A percentile compares a stretch with the other conserved stretches of the same genome.
Conservation (phyloP, 2,113 vertebrate species). For the Cavia porcellus region DNA sequence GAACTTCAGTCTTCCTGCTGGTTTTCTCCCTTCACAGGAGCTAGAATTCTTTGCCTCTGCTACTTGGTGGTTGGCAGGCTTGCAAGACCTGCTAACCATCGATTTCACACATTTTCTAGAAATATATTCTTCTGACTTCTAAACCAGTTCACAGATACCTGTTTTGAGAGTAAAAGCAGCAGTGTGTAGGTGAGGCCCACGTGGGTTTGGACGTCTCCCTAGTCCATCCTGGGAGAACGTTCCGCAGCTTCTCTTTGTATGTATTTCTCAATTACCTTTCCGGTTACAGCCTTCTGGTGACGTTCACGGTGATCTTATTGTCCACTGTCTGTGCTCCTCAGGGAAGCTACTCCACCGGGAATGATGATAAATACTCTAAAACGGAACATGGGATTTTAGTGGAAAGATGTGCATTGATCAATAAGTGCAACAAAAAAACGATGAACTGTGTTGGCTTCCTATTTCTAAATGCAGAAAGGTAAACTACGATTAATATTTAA, state of each 20-base stretch:
- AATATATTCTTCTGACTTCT: slow-evolving; percentile 3
- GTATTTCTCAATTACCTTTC: background rate
- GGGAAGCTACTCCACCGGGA: background rate
- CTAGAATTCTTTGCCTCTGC: background rate
- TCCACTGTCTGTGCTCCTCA: background rate
- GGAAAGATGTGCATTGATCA: slow-evolving; percentile 21
- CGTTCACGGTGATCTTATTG: background rate
- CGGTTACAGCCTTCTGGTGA: background rate
- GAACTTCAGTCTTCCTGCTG: background rate
- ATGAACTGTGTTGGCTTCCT: background rate
- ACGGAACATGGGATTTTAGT: background rate
- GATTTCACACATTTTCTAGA: background rate
- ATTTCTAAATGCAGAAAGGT: slow-evolving; percentile 42
- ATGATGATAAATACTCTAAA: slow-evolving; percentile 9
- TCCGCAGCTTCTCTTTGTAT: background rate
- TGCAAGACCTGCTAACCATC: background rate
- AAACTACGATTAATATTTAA: slow-evolving; percentile 30
- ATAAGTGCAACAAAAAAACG: background rate
- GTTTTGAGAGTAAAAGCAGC: background rate
- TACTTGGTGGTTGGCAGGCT: background rate
- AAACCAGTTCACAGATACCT: background rate
- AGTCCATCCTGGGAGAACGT: background rate
- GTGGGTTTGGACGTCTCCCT: background rate
- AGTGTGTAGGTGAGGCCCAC: background rate
- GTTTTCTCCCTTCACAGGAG: background rate